phyloP scores from a whole-genome alignment of 2,888 invertebrate species.

The Seira musarum region DNA sequence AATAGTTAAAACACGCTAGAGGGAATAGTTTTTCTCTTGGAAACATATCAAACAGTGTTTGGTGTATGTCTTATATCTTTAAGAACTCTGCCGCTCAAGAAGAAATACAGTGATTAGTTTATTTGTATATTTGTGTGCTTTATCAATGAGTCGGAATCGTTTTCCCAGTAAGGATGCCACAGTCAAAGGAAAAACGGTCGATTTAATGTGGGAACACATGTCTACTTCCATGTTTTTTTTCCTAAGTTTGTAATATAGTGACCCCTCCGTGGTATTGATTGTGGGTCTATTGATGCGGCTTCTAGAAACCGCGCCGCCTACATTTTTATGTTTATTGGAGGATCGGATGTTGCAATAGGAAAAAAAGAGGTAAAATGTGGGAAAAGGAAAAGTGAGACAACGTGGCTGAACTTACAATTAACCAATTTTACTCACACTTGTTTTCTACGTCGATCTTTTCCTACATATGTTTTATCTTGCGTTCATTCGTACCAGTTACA shows the following conservation, averaged over 20 bases:
- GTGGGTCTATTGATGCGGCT: slow-evolving; percentile 16
- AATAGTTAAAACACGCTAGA: slow-evolving; percentile 8
- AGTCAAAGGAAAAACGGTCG: not conserved
- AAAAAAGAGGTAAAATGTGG: slow-evolving; percentile 33
- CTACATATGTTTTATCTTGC: no score
- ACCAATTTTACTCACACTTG: slow-evolving; percentile 18
- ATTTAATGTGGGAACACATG: not conserved
- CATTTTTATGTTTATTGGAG: not conserved
- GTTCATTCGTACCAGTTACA: no score
- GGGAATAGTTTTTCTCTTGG: not conserved
- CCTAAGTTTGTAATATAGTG: not conserved
- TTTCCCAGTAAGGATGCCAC: not conserved
- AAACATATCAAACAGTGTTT: not conserved
- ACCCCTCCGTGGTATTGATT: slow-evolving; percentile 5
- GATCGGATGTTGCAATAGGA: slow-evolving; percentile 19
- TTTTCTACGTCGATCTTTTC: not conserved
- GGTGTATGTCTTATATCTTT: no score
- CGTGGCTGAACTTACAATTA: slow-evolving; percentile 61
- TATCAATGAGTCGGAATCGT: not conserved
- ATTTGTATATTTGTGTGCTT: not conserved
- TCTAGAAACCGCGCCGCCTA: not conserved
- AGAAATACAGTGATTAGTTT: slow-evolving; percentile 4
- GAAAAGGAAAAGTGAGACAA: slow-evolving; percentile 49
- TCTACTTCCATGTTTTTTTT: not conserved
- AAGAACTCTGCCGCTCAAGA: no score